Conservation (phyloP, 2,797 vertebrate species). For the Cirrhinus mrigala region DNA sequence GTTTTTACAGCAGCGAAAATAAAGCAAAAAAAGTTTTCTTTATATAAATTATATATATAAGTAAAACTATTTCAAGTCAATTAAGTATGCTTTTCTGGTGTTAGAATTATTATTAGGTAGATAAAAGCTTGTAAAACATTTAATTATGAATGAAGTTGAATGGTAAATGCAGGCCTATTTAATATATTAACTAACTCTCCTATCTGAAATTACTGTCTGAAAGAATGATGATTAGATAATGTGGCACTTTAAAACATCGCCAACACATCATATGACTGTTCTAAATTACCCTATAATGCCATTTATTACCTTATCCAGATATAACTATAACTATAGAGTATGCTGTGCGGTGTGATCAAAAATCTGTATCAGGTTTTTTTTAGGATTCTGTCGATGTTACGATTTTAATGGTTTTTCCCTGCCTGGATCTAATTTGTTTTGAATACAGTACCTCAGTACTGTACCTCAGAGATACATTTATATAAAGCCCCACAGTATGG, state of each 20-base stretch:
- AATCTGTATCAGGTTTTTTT: too few relatives aligned
- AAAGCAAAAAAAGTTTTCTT: too few relatives aligned
- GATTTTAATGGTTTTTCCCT: too few relatives aligned
- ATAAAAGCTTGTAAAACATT: background rate
- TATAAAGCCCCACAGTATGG: too few relatives aligned
- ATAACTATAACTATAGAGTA: background rate
- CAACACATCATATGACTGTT: slow-evolving; percentile 5
- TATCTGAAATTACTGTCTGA: background rate
- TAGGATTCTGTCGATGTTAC: too few relatives aligned
- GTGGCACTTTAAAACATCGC: background rate
- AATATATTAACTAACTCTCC: slow-evolving; percentile 11
- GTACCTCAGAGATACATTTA: too few relatives aligned
- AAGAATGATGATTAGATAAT: background rate
- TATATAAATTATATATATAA: background rate
- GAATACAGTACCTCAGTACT: too few relatives aligned
- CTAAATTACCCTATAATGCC: background rate
- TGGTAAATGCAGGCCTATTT: background rate
- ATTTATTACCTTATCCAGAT: background rate
- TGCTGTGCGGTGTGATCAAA: too few relatives aligned
- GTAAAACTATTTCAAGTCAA: background rate
- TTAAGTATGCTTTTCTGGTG: background rate
- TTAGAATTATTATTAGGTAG: background rate
- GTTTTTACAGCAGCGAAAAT: background rate
- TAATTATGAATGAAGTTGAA: background rate
- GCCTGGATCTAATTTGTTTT: too few relatives aligned